These are phyloP conservation scores for Alectura lathami DNA, from an alignment of 2,113 vertebrate genomes.

Conservation along the genomic window DNA sequence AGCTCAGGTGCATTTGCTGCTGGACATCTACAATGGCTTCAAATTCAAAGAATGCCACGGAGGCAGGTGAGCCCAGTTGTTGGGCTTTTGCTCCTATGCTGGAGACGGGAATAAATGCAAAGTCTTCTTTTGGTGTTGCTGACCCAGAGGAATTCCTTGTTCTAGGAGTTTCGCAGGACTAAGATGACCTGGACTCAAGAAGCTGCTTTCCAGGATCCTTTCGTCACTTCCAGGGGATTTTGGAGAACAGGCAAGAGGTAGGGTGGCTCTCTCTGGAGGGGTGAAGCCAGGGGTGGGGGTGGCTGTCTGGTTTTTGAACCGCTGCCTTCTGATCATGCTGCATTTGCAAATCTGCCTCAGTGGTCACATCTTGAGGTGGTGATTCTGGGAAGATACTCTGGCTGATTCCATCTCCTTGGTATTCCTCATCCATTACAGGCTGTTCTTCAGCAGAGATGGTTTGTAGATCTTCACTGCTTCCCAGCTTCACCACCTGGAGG, in stretches of 20 bases:
- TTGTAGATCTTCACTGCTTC: background rate
- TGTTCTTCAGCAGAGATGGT: background rate
- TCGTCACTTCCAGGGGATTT: background rate
- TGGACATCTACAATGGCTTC: background rate
- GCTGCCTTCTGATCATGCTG: background rate
- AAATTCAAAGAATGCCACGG: background rate
- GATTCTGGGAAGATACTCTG: background rate
- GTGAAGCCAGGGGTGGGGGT: background rate
- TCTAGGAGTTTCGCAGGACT: background rate
- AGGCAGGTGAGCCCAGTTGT: background rate
- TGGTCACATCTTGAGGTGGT: background rate
- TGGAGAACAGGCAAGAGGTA: background rate
- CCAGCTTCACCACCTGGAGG: fast-evolving
- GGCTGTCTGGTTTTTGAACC: background rate
- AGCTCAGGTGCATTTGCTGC: background rate
- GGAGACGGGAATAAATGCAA: background rate
- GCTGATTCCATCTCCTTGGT: background rate
- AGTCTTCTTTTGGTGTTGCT: background rate
- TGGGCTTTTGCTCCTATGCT: background rate
- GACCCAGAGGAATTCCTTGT: background rate
- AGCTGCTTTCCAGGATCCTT: background rate
- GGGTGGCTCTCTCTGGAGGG: too few species aligned
- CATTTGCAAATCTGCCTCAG: background rate
- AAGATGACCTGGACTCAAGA: background rate
- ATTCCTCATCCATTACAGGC: background rate